Evolutionary conservation across 2,113 vertebrate genomes (phyloP).

Genomic region (Rhynchopsitta pachyrhyncha): DNA sequence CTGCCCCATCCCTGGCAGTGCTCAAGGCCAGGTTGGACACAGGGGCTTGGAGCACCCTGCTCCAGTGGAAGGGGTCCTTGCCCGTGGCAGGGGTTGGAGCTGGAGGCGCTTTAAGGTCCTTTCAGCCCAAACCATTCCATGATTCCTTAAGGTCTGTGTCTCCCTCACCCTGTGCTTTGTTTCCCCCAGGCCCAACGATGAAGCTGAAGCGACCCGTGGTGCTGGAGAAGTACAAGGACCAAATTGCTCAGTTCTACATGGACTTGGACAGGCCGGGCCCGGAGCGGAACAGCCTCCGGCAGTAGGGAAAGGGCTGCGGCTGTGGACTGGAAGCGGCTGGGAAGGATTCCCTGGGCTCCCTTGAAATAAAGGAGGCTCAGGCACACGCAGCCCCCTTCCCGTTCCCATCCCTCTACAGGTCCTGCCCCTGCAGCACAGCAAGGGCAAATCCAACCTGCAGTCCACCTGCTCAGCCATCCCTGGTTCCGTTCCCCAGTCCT

Average conservation of each 20-base stretch:
- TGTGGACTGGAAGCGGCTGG: background rate
- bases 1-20: too few relatives aligned
- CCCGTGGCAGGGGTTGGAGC: background rate
- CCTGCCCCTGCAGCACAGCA: background rate
- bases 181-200: constrained; percentile 83
- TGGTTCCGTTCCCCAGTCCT: background rate
- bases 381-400: background rate
- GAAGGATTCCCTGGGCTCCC: background rate
- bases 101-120: background rate
- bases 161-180: accelerated
- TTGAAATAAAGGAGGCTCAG: background rate
- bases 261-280: constrained; percentile 29
- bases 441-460: too few relatives aligned
- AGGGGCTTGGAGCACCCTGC: too few relatives aligned
- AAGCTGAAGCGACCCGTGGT: constrained; percentile 86
- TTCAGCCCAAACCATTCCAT: background rate
- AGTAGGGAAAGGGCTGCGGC: background rate
- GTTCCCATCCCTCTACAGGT: accelerated
- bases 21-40: too few relatives aligned
- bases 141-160: background rate
- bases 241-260: constrained; percentile 82
- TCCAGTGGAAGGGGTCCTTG: background rate
- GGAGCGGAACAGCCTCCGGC: background rate
- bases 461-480: background rate
- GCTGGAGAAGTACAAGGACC: constrained; percentile 81